A percentile compares a stretch with the other conserved stretches of the same genome.
phyloP scores from a whole-genome alignment of 1,140 invertebrate genomes.

The Leucophenga varia region DNA sequence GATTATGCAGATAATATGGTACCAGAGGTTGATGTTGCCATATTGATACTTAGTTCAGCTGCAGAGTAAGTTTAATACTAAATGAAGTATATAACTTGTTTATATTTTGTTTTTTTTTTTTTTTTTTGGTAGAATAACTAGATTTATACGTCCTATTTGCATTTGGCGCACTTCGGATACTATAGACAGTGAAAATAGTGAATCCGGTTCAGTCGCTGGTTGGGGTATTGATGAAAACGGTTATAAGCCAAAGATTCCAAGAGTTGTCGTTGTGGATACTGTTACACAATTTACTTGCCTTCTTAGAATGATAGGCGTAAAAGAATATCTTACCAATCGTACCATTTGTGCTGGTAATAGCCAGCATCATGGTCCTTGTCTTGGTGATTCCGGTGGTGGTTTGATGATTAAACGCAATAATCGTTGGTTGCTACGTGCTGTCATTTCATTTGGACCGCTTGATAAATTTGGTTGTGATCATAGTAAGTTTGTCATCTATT shows the following conservation, averaged over 20 bases:
- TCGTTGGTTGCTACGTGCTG: constrained; percentile 26
- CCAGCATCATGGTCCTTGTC: constrained; percentile 32
- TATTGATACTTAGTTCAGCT: constrained; percentile 26
- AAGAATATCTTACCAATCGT: constrained; percentile 13
- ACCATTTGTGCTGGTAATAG: constrained; percentile 36
- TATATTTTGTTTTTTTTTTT: too few relatives aligned
- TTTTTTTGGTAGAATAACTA: constrained; percentile 2
- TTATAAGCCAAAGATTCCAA: constrained; percentile 31
- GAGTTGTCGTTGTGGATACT: constrained; percentile 58
- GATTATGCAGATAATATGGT: constrained; percentile 31
- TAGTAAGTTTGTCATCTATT: constrained; percentile 21
- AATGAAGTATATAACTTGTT: too few relatives aligned
- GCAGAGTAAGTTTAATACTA: not conserved
- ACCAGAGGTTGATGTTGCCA: constrained; percentile 56
- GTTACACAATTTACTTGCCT: constrained; percentile 61
- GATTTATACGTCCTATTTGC: constrained; percentile 17
- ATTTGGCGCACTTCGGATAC: constrained; percentile 6
- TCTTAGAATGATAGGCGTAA: constrained; percentile 13
- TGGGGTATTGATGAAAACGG: constrained; percentile 17
- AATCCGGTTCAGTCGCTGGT: constrained; percentile 13
- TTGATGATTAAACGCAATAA: constrained; percentile 22
- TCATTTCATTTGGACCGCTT: constrained; percentile 19
- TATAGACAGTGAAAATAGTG: not conserved
- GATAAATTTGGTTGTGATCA: constrained; percentile 1
- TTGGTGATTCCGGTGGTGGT: constrained; percentile 30